Evolutionary conservation across 2,888 invertebrate genomes (phyloP).

Genomic region (Pharmacophagus antenor): DNA sequence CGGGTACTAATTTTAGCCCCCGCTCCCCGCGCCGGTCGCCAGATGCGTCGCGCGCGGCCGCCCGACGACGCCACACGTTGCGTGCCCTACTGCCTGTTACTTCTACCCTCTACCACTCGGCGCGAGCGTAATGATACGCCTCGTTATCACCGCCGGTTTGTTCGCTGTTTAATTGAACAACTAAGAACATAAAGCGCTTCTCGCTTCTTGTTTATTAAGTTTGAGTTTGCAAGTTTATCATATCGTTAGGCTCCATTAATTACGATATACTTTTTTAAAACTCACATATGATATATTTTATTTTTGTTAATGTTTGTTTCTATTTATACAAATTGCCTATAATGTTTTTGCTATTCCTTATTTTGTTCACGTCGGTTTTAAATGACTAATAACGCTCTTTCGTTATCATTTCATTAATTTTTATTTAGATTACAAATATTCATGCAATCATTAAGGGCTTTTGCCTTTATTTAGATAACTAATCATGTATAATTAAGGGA

Average conservation of each 20-base stretch:
- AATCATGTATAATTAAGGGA: not conserved
- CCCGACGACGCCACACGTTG: slow-evolving; percentile 66
- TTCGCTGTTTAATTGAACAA: slow-evolving; percentile 39
- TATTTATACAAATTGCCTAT: not conserved
- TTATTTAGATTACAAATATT: not conserved
- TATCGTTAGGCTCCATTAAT: not conserved
- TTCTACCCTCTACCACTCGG: slow-evolving; percentile 61
- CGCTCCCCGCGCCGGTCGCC: slow-evolving; percentile 54
- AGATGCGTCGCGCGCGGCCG: slow-evolving; percentile 60
- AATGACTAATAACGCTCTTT: not conserved
- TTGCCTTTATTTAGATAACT: not conserved
- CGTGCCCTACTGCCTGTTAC: slow-evolving; percentile 63
- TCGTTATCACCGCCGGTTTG: slow-evolving; percentile 64
- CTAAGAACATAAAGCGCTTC: slow-evolving; percentile 28
- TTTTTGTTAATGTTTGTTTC: too few relatives aligned
- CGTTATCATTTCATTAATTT: not conserved
- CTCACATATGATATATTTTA: too few relatives aligned
- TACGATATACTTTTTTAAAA: not conserved
- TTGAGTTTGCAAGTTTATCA: not conserved
- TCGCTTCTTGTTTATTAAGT: not conserved
- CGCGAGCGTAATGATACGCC: slow-evolving; percentile 68
- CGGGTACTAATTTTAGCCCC: slow-evolving; percentile 82
- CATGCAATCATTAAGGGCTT: too few relatives aligned
- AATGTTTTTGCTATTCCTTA: not conserved
- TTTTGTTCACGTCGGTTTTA: not conserved